Percentiles rank a stretch among this genome's conserved stretches.
These are phyloP conservation scores for Morpho achilles DNA, from an alignment of 2,888 invertebrate genomes.

Conservation along the genomic window DNA sequence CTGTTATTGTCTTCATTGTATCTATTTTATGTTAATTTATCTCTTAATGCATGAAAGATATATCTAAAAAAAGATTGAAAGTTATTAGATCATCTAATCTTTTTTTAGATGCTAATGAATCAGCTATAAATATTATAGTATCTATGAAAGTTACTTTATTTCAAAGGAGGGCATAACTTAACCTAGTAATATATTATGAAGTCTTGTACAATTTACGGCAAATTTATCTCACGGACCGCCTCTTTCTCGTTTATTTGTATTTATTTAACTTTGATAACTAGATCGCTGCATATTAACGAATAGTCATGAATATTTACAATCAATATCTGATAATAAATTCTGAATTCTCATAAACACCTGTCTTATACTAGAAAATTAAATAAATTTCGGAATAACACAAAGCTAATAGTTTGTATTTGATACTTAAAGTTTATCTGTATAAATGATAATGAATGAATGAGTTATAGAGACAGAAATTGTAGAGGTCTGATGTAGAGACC, in stretches of 20 bases:
- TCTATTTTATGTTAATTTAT: no score
- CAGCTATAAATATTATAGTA: slow-evolving; percentile 2
- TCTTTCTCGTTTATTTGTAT: slow-evolving; percentile 22
- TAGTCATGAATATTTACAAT: slow-evolving; percentile 15
- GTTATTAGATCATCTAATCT: no score
- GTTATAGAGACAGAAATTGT: no score
- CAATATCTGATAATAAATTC: slow-evolving; percentile 15
- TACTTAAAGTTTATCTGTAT: no score
- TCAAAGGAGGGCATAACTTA: slow-evolving; percentile 5
- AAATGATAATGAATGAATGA: no score
- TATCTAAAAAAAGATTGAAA: no score
- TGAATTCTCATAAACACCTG: slow-evolving; percentile 14
- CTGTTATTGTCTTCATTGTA: no score
- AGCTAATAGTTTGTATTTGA: no score
- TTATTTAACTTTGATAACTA: slow-evolving; percentile 20
- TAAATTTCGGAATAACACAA: slow-evolving; percentile 5
- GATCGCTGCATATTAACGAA: slow-evolving; percentile 8
- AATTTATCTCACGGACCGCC: slow-evolving; percentile 15
- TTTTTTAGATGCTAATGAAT: no score
- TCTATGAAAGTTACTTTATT: slow-evolving; percentile 5
- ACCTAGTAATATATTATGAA: slow-evolving; percentile 5
- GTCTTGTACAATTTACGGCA: slow-evolving; percentile 11
- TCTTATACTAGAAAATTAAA: slow-evolving; percentile 8
- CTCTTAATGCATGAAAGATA: no score
- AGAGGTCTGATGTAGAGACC: no score